phyloP scores from a whole-genome alignment of 2,888 invertebrate species.

The Myopa testacea region DNA sequence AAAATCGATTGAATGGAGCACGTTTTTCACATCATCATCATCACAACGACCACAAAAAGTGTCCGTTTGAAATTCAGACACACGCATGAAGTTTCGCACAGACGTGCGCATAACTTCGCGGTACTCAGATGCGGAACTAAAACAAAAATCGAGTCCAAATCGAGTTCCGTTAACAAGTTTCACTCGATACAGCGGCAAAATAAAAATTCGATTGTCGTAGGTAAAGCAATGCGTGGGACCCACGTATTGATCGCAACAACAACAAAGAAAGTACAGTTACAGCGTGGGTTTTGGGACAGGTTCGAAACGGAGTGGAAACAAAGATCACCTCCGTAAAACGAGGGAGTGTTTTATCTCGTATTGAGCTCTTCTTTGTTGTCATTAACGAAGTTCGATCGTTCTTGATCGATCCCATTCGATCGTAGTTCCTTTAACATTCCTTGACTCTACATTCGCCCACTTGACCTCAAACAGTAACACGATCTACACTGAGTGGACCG shows the following conservation, averaged over 20 bases:
- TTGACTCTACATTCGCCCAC: not conserved
- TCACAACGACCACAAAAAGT: constrained; percentile 28
- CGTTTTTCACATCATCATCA: constrained; percentile 8
- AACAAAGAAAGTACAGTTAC: no score
- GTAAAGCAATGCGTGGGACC: not conserved
- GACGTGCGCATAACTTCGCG: constrained; percentile 44
- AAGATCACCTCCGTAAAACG: not conserved
- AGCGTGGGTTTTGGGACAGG: no score
- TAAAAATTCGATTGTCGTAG: constrained; percentile 16
- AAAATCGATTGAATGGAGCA: not conserved
- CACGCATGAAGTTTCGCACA: constrained; percentile 6
- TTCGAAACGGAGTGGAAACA: no score
- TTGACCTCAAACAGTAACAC: constrained; percentile 8
- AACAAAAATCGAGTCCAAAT: not conserved
- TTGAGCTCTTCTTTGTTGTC: not conserved
- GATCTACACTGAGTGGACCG: constrained; percentile 4
- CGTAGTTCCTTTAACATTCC: no score
- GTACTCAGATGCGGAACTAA: constrained; percentile 37
- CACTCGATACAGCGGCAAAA: not conserved
- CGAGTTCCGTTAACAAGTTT: not conserved
- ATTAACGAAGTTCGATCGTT: not conserved
- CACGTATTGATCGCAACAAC: not conserved
- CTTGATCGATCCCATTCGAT: no score
- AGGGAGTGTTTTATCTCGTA: no score
- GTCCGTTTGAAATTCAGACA: constrained; percentile 18